Evolutionary conservation across 2,113 vertebrate species (phyloP).

Genomic region (Neotragus pygmaeus): DNA sequence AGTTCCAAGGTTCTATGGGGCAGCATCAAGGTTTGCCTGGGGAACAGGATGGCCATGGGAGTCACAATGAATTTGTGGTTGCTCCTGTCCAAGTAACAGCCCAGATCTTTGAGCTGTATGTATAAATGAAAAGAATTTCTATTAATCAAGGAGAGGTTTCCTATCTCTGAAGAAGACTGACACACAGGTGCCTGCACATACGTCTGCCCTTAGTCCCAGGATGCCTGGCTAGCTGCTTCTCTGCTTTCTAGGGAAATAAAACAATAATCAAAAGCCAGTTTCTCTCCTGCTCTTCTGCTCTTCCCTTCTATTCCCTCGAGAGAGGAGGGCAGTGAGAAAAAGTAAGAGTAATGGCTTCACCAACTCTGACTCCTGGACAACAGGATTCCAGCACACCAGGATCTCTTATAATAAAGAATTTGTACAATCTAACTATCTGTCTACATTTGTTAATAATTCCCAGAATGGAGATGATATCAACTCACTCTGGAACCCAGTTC

Average conservation of each 20-base stretch:
- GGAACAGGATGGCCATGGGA: neutral
- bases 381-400: neutral
- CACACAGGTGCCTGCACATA: neutral
- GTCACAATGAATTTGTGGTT: neutral
- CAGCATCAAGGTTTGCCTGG: neutral
- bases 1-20: neutral
- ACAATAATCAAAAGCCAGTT: neutral
- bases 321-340: neutral
- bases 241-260: neutral
- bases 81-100: neutral
- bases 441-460: slow-evolving; percentile 2
- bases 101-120: neutral
- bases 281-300: neutral
- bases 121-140: neutral
- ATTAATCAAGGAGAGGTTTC: neutral
- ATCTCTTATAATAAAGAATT: neutral
- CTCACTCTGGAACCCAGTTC: neutral
- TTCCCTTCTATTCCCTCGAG: neutral
- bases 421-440: neutral
- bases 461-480: neutral
- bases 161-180: neutral
- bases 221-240: neutral
- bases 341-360: neutral
- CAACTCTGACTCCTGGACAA: neutral
- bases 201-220: neutral